A percentile compares a stretch with the other conserved stretches of the same genome.
These are phyloP conservation scores for Sepioteuthis lessoniana DNA, from an alignment of 2,888 invertebrate species.

Conservation along the genomic window DNA sequence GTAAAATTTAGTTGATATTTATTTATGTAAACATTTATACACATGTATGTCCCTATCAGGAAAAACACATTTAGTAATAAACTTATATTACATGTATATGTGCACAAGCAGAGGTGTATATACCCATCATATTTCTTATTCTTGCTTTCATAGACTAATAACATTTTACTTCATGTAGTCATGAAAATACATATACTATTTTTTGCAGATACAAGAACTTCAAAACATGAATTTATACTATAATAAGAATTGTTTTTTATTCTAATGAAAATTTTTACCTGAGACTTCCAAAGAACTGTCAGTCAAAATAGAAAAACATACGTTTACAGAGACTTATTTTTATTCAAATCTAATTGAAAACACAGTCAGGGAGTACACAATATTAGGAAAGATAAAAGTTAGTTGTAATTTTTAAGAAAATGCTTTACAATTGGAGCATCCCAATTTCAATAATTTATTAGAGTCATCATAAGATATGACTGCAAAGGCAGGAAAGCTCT, in stretches of 20 bases:
- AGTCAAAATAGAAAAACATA: neutral
- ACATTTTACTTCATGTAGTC: neutral
- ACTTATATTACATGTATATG: neutral
- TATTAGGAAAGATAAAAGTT: too few relatives aligned
- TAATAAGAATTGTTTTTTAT: neutral
- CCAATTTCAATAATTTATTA: too few relatives aligned
- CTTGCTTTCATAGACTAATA: neutral
- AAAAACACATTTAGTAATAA: neutral
- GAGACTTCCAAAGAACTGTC: too few relatives aligned
- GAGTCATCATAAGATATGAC: too few relatives aligned
- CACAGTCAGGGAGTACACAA: too few relatives aligned
- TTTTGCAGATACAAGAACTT: neutral
- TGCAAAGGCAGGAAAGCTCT: too few relatives aligned
- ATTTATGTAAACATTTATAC: neutral
- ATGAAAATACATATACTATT: neutral
- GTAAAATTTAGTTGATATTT: neutral
- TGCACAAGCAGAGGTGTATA: neutral
- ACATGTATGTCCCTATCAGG: neutral
- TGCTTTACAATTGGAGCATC: too few relatives aligned
- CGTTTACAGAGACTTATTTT: neutral
- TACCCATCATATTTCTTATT: neutral
- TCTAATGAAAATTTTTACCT: neutral
- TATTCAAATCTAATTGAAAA: too few relatives aligned
- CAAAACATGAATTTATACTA: neutral
- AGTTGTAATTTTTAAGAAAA: too few relatives aligned